A percentile compares a stretch with the other conserved stretches of the same genome.
These are phyloP conservation scores for Cenopis cana DNA, from an alignment of 2,888 invertebrate species.

Conservation along the genomic window DNA sequence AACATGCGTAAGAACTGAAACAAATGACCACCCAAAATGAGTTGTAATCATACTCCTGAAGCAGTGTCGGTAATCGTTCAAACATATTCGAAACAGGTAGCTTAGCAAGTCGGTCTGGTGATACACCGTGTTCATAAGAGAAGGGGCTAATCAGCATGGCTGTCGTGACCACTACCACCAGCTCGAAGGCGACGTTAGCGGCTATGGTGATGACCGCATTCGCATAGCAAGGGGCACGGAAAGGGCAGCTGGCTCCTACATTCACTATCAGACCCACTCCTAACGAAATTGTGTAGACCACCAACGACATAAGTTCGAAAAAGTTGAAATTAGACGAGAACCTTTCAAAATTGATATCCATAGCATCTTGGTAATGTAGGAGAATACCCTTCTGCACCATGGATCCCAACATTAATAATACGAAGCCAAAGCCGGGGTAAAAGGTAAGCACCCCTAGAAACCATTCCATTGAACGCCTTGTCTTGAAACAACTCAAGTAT, in stretches of 20 bases:
- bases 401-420: conserved; percentile 65
- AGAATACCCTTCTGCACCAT: conserved; percentile 75
- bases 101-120: conserved; percentile 51
- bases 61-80: conserved; percentile 67
- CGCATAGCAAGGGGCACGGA: conserved; percentile 70
- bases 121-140: conserved; percentile 56
- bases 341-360: conserved; percentile 62
- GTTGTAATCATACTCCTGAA: conserved; percentile 58
- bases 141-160: conserved; percentile 73
- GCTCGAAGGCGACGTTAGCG: conserved; percentile 52
- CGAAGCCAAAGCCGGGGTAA: conserved; percentile 60
- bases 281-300: conserved; percentile 59
- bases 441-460: conserved; percentile 54
- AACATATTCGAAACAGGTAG: conserved; percentile 59
- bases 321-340: conserved; percentile 56
- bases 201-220: conserved; percentile 64
- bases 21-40: conserved; percentile 61
- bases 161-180: conserved; percentile 57
- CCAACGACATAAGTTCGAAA: conserved; percentile 55
- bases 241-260: conserved; percentile 60
- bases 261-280: conserved; percentile 68
- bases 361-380: conserved; percentile 58
- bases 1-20: conserved; percentile 58
- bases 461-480: conserved; percentile 58
- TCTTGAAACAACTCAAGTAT: conserved; percentile 65